phyloP scores from a whole-genome alignment of 2,888 invertebrate species.

The Trachelus iudaicus region DNA sequence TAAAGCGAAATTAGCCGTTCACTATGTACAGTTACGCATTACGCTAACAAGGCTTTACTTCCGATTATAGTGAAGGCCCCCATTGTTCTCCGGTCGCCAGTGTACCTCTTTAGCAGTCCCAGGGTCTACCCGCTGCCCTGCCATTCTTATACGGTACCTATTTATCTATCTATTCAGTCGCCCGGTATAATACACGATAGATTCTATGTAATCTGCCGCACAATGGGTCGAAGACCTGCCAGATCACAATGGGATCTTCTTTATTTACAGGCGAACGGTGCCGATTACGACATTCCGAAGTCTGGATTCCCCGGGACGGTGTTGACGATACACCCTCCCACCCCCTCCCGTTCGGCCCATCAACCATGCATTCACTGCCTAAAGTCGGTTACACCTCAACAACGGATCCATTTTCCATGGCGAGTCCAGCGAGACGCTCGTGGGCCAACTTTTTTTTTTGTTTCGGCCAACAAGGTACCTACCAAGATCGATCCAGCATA shows the following conservation, averaged over 20 bases:
- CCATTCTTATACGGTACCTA: constrained; percentile 47
- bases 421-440: neutral
- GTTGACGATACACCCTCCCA: neutral
- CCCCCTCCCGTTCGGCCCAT: neutral
- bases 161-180: constrained; percentile 58
- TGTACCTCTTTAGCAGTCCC: constrained; percentile 43
- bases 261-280: constrained; percentile 23
- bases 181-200: constrained; percentile 53
- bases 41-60: constrained; percentile 61
- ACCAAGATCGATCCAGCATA: neutral
- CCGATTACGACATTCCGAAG: constrained; percentile 23
- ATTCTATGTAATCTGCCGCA: constrained; percentile 51
- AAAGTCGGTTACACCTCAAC: neutral
- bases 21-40: constrained; percentile 60
- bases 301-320: neutral
- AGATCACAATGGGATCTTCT: constrained; percentile 19
- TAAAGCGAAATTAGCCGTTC: constrained; percentile 55
- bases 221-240: constrained; percentile 25
- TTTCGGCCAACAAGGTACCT: neutral
- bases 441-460: neutral
- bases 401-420: neutral
- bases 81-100: constrained; percentile 51
- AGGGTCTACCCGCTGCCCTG: constrained; percentile 19
- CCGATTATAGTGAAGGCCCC: constrained; percentile 53
- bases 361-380: neutral